Base-by-base conservation (phyloP, 2,113 vertebrate genomes). In the Eurystomus gularis region DNA sequence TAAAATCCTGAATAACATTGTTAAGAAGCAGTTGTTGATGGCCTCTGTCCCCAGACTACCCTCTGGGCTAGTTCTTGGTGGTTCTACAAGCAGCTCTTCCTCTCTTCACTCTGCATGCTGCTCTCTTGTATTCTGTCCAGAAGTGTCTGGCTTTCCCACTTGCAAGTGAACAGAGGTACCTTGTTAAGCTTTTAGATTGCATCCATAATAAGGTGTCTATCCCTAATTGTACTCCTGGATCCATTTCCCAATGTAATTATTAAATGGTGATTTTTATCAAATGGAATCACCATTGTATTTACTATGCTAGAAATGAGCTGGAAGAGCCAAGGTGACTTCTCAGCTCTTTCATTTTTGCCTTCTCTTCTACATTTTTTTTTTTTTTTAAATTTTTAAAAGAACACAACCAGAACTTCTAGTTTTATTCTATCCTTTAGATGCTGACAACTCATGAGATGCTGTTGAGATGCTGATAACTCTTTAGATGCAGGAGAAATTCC, bases 31-130 rank as follows among this genome's bases (percentile, higher is more conserved):
- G 23, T 42, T 82, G 35, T n/a, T n/a, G n/a, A n/a, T n/a, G n/a
- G n/a, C 13, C 81, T 46, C 55, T 35, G 60, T 39, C 35, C 62
- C 64, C 21, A 23, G 65, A 49, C 0, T 2, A 12, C 28, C 7
- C 12, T 88, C 19, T 17, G 17, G 11, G 28, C 31, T 75, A 6
- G 7, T 44, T 58, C 64, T 83, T 0, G 0, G 7, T 25, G 7
- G 7, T 26, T 76, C 9, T 57, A 70, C 21, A 46, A 28, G 17
- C 17, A 13, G 17, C 16, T 66, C 42, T 81, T 88, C 13, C 9
- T 3, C 4, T 75, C 19, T 62, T 71, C 64, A 4, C 3, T 61
- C 25, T 70, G 11, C 17, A 7, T 84, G 31, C 11, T n/a, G 1
- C 29, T 54, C 33, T 78, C 3, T 42, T 66, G 19, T 25, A 13